These are phyloP conservation scores for Neoarius graeffei DNA, from an alignment of 2,113 vertebrate species.

Conservation along the genomic window DNA sequence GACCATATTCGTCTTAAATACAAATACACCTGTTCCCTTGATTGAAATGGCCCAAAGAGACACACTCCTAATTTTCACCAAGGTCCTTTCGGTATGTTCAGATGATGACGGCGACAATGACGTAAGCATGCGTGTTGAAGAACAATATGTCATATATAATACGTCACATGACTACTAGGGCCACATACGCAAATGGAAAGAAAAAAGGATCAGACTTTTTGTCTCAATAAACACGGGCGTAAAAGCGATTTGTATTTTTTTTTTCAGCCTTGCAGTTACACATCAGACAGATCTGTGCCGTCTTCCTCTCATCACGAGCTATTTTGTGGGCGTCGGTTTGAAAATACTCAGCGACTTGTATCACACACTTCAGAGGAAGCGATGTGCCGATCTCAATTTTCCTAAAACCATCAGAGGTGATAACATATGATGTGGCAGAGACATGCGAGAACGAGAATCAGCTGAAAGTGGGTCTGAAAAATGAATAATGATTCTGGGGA, in stretches of 20 bases:
- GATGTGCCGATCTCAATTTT: background rate
- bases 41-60: background rate
- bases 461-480: background rate
- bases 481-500: background rate
- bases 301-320: background rate
- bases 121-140: background rate
- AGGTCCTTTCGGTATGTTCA: background rate
- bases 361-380: background rate
- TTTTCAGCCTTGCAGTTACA: background rate
- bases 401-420: background rate
- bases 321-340: slow-evolving; percentile 9
- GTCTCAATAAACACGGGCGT: no score
- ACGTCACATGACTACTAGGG: no score
- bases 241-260: no score
- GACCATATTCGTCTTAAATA: background rate
- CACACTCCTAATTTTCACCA: background rate
- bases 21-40: background rate
- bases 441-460: background rate
- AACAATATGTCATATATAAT: no score
- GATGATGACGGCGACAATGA: background rate
- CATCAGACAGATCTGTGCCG: background rate
- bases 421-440: background rate
- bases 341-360: background rate
- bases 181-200: no score
- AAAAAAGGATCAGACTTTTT: no score